phyloP scores from a whole-genome alignment of 1,140 invertebrate genomes.

The Platorchestia sp. region DNA sequence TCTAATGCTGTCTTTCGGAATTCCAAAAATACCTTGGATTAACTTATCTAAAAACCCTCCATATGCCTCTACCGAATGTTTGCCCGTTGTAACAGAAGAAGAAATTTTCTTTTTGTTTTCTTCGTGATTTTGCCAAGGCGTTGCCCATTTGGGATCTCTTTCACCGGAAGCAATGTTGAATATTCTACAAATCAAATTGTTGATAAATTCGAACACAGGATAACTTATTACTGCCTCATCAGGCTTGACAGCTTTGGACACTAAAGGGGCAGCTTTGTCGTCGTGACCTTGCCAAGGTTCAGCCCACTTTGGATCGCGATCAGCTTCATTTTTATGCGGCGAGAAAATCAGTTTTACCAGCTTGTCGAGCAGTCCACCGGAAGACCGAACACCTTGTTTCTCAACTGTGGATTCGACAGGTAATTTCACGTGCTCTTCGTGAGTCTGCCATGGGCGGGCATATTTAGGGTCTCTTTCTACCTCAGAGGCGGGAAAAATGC shows the following conservation, averaged over 20 bases:
- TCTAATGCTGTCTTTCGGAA: conserved; percentile 1
- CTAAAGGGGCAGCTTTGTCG: not conserved
- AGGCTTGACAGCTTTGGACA: not conserved
- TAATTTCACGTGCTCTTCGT: conserved; percentile 43
- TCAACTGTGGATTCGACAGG: not conserved
- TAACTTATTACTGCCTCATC: not conserved
- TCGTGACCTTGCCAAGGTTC: conserved; percentile 62
- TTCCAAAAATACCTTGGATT: conserved; percentile 27
- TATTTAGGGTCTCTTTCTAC: conserved; percentile 59
- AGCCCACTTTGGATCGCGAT: conserved; percentile 60
- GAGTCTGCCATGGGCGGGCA: conserved; percentile 62
- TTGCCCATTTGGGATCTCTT: conserved; percentile 58
- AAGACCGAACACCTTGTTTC: not conserved
- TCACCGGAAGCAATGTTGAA: not conserved
- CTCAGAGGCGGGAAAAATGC: conserved; percentile 40
- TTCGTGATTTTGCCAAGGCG: conserved; percentile 59
- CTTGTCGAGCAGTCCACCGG: conserved; percentile 43
- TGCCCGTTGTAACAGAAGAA: not conserved
- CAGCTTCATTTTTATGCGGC: not conserved
- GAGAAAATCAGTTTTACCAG: conserved; percentile 44
- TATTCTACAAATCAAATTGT: not conserved
- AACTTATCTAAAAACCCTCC: conserved; percentile 54
- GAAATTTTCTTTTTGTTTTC: conserved; percentile 39
- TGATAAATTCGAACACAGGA: not conserved
- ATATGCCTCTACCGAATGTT: not conserved